Percentiles rank a stretch among this genome's conserved stretches.
These are phyloP conservation scores for Poecilus cupreus DNA, from an alignment of 2,888 invertebrate genomes.

Conservation along the genomic window DNA sequence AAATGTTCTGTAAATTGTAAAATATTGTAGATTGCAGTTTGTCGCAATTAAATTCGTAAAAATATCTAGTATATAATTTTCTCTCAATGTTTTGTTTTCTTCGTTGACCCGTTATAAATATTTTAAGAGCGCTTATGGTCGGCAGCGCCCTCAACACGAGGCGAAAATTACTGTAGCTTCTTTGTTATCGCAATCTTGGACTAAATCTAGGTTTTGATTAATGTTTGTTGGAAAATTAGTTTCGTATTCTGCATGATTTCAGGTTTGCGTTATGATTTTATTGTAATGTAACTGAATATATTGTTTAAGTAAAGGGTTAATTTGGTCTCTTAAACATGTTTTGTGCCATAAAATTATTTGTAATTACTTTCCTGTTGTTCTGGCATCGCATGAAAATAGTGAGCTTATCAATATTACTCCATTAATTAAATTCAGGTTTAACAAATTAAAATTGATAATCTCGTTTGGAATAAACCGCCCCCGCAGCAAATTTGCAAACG, in stretches of 20 bases:
- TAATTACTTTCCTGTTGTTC: no score
- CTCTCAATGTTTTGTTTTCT: background rate
- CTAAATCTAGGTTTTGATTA: constrained; percentile 46
- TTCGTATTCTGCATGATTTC: constrained; percentile 18
- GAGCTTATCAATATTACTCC: background rate
- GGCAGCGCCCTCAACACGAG: background rate
- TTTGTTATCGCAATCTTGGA: constrained; percentile 34
- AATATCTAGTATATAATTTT: background rate
- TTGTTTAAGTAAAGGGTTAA: background rate
- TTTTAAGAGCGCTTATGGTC: background rate
- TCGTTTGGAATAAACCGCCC: background rate
- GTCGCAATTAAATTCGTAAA: no score
- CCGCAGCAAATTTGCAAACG: background rate
- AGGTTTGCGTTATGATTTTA: background rate
- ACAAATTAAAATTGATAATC: constrained; percentile 22
- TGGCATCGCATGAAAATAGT: background rate
- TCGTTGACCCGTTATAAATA: constrained; percentile 2
- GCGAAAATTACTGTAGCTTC: background rate
- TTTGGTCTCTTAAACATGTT: no score
- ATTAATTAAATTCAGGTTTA: constrained; percentile 18
- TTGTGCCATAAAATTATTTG: no score
- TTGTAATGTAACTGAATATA: constrained; percentile 4
- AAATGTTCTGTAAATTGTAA: no score
- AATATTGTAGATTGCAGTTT: no score
- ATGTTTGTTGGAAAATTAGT: constrained; percentile 29